A percentile compares a stretch with the other conserved stretches of the same genome.
phyloP scores from a whole-genome alignment of 2,888 invertebrate genomes.

The Leucania comma region DNA sequence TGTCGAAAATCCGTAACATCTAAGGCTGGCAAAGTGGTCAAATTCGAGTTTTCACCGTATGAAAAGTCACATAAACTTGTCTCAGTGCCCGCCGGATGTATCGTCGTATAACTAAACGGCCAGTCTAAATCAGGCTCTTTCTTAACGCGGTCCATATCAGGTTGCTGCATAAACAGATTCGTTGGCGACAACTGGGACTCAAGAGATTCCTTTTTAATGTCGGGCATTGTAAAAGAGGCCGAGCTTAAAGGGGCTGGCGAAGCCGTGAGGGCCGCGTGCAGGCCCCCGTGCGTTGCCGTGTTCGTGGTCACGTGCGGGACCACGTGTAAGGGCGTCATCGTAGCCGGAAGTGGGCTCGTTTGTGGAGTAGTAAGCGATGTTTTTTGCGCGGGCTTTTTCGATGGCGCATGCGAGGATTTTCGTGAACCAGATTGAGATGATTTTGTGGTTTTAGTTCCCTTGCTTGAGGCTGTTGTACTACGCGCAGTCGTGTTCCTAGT shows the following conservation, averaged over 20 bases:
- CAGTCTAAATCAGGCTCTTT: conserved; percentile 79
- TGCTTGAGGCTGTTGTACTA: conserved; percentile 23
- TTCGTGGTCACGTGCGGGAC: conserved; percentile 9
- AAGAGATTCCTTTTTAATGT: conserved; percentile 66
- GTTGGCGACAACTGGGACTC: conserved; percentile 35
- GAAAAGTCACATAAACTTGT: conserved; percentile 82
- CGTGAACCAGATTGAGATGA: conserved; percentile 23
- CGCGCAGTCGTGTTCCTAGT: conserved; percentile 40
- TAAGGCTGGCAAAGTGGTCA: conserved; percentile 71
- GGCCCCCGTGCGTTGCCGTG: conserved; percentile 3
- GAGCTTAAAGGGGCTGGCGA: conserved; percentile 8
- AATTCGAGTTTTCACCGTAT: conserved; percentile 78
- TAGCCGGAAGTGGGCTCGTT: conserved; percentile 14
- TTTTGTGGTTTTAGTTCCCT: conserved; percentile 28
- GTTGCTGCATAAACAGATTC: conserved; percentile 71
- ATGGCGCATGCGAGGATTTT: conserved; percentile 24
- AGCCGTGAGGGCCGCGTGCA: conserved; percentile 20
- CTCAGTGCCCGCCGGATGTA: conserved; percentile 70
- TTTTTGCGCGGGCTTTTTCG: conserved; percentile 32
- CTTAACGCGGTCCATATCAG: conserved; percentile 72
- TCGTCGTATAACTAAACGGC: conserved; percentile 70
- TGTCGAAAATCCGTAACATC: conserved; percentile 79
- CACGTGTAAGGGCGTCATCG: conserved; percentile 14
- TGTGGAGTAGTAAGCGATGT: conserved; percentile 1
- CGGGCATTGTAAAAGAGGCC: conserved; percentile 31